phyloP scores from a whole-genome alignment of 2,888 invertebrate species.

The Luperina testacea region DNA sequence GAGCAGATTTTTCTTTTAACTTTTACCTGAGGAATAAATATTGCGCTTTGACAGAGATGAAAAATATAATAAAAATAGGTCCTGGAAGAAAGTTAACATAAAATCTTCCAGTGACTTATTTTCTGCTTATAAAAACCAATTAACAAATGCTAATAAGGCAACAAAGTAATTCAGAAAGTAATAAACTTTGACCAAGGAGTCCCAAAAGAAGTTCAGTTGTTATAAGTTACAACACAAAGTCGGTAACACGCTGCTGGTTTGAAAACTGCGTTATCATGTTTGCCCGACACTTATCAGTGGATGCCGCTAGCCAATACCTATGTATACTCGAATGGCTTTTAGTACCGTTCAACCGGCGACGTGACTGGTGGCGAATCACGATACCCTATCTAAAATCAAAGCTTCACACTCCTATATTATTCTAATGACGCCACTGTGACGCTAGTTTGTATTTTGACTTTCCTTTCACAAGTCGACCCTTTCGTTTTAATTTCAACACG shows the following conservation, averaged over 20 bases:
- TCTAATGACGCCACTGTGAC: conserved; percentile 36
- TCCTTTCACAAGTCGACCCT: conserved; percentile 37
- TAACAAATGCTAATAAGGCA: background rate
- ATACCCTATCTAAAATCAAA: conserved; percentile 64
- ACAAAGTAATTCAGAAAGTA: conserved; percentile 7
- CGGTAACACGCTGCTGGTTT: conserved; percentile 54
- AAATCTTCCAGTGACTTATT: background rate
- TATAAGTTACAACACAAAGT: conserved; percentile 38
- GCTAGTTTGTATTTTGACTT: conserved; percentile 16
- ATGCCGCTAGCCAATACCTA: conserved; percentile 62
- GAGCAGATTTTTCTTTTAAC: background rate
- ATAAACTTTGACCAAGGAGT: conserved; percentile 1
- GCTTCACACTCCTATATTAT: conserved; percentile 46
- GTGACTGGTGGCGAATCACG: conserved; percentile 65
- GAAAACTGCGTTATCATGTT: conserved; percentile 75
- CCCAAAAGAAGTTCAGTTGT: conserved; percentile 37
- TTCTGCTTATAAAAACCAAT: background rate
- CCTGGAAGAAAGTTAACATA: background rate
- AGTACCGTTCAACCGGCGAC: conserved; percentile 66
- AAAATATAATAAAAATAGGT: background rate
- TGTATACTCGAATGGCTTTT: conserved; percentile 52
- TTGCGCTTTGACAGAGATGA: too few species aligned
- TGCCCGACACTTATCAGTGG: conserved; percentile 76
- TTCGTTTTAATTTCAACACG: conserved; percentile 46
- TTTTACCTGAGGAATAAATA: too few species aligned